phyloP scores from a whole-genome alignment of 2,113 vertebrate genomes.

The Nycticryphes semicollaris region DNA sequence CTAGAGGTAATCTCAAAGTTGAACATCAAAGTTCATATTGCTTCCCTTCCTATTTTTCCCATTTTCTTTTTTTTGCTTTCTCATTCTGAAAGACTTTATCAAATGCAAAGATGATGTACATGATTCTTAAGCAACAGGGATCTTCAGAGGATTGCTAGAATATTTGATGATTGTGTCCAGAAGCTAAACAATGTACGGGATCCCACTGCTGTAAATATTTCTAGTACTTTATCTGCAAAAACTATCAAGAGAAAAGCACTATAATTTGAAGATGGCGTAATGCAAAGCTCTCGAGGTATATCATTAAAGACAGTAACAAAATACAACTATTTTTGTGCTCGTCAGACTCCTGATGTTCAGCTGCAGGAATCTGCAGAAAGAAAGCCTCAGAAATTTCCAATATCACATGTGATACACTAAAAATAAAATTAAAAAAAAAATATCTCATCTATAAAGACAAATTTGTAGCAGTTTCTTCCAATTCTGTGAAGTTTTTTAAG shows the following conservation, averaged over 20 bases:
- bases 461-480: background rate
- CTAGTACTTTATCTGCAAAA: background rate
- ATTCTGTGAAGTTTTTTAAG: background rate
- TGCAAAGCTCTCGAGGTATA: background rate
- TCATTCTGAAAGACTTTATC: background rate
- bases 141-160: background rate
- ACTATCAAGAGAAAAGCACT: background rate
- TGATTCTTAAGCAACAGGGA: background rate
- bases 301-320: background rate
- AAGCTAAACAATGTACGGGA: background rate
- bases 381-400: background rate
- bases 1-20: background rate
- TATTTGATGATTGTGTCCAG: background rate
- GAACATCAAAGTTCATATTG: background rate
- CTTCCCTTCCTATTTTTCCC: background rate
- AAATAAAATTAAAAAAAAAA: background rate
- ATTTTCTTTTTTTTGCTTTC: background rate
- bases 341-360: background rate
- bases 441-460: background rate
- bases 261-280: background rate
- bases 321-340: background rate
- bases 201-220: background rate
- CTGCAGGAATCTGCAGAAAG: background rate
- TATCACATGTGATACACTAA: background rate
- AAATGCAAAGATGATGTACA: background rate